Base-by-base conservation (phyloP, 1,140 invertebrate species). In the Drosophila athabasca region DNA sequence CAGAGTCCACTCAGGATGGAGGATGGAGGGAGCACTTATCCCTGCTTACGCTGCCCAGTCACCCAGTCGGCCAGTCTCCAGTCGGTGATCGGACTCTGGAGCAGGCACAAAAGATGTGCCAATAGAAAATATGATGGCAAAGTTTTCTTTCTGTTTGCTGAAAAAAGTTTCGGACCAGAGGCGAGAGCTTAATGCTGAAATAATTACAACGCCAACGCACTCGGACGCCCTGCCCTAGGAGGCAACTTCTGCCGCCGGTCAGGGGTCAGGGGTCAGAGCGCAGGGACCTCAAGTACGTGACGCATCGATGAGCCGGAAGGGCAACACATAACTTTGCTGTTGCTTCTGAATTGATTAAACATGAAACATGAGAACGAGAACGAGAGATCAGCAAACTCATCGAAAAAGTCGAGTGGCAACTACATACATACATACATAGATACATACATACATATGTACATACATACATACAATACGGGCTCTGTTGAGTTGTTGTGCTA, bases 311-410 rank as follows among this genome's bases (percentile, higher is more conserved):
- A 75, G 49, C 44, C 53, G 29, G 13, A 48, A 60, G 43, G 54
- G 49, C 48, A 62, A 35, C 64, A 69, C 58, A 80, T 76, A 61
- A 43, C 58, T 52, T 39, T 60, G 35, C 43, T 46, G 39, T 39
- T 13, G 41, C 39, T 50, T 29, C 60, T 43, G 64, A 74, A 66
- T 69, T 85, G 81, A 77, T 85, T 85, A 77, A 66, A 59, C 57
- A 59, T 35, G 48, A 76, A 85, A 24, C 62, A 70, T 55, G 50
- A 67, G 70, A 68, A 67, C 59, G 57, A 75, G 70, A 1, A 13
- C 35, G 3, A 13, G 35, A 39, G 35, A 85, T 82, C 69, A 82
- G 68, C 69, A 67, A 77, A 68, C 79, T 65, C 45, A 41, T 52
- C 74, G 39, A 53, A 64, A 80, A 70, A 70, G 13, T 57, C 35